Conservation (phyloP, 2,797 vertebrate genomes). For the Glyptemys insculpta region DNA sequence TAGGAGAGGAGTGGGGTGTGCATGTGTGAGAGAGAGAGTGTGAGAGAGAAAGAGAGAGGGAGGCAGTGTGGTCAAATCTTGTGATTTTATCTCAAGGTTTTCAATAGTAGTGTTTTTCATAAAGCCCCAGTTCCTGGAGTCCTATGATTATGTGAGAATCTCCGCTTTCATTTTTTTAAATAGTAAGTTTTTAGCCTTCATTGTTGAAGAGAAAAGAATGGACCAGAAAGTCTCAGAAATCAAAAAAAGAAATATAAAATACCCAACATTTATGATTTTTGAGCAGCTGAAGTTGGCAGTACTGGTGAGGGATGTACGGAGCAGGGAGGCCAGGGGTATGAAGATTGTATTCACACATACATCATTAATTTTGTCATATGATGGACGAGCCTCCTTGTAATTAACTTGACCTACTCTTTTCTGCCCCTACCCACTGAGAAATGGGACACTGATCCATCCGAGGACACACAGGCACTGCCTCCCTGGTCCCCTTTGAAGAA, state of each 20-base stretch:
- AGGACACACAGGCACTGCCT: not conserved
- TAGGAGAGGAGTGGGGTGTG: not conserved
- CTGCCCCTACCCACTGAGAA: not conserved
- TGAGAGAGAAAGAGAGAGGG: constrained; percentile 28
- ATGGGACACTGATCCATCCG: not conserved
- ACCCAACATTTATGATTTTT: constrained; percentile 29
- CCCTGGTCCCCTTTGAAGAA: not conserved
- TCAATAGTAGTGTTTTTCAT: constrained; percentile 27
- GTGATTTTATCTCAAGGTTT: constrained; percentile 10
- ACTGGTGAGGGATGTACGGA: not conserved
- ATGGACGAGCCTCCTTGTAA: not conserved
- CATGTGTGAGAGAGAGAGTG: not conserved
- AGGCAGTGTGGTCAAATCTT: constrained; percentile 12
- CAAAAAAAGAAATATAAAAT: not conserved
- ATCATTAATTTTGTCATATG: not conserved
- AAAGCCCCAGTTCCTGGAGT: not conserved
- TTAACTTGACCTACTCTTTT: not conserved
- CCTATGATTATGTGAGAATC: not conserved
- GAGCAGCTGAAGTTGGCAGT: not conserved
- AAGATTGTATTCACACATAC: not conserved
- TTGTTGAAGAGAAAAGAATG: constrained; percentile 16
- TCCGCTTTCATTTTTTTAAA: not conserved
- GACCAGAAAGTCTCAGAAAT: constrained; percentile 23
- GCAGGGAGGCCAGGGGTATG: not conserved
- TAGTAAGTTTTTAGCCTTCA: constrained; percentile 16